Evolutionary conservation across 2,888 invertebrate genomes (phyloP).

Genomic region (Taphrorychus bicolor): DNA sequence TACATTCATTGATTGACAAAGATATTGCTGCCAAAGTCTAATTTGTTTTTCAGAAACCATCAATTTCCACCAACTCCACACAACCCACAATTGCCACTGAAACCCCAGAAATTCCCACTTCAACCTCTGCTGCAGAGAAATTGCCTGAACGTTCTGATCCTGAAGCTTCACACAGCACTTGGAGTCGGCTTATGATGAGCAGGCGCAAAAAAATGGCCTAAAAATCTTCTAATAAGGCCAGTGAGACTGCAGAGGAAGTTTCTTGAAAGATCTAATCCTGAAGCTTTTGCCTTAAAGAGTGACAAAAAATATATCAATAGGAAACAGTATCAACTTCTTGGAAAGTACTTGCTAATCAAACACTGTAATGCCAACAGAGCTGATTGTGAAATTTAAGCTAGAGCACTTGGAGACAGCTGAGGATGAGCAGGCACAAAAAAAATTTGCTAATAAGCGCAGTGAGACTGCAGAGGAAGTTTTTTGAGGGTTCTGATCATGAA

Average conservation of each 20-base stretch:
- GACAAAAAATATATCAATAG: constrained; percentile 42
- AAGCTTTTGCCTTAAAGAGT: not conserved
- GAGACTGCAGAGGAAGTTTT: not conserved
- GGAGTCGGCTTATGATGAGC: too few species aligned
- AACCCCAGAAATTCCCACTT: not conserved
- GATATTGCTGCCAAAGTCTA: too few species aligned
- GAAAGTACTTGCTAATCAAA: too few species aligned
- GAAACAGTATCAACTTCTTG: constrained; percentile 42
- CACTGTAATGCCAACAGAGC: too few species aligned
- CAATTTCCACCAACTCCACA: not conserved
- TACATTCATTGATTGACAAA: too few species aligned
- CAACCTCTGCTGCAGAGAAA: constrained; percentile 4
- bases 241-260: too few species aligned
- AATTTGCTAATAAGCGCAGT: not conserved
- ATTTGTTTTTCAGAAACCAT: not conserved
- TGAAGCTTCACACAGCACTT: too few species aligned
- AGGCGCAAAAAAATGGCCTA: too few species aligned
- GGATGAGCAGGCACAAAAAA: not conserved
- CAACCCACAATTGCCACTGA: not conserved
- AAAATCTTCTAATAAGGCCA: too few species aligned
- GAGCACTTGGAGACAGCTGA: not conserved
- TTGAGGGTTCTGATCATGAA: too few species aligned
- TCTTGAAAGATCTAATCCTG: not conserved
- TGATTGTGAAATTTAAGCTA: not conserved
- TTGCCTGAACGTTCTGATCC: too few species aligned